Evolutionary conservation across 2,113 vertebrate genomes (phyloP).

Genomic region (Amia ocellicauda): DNA sequence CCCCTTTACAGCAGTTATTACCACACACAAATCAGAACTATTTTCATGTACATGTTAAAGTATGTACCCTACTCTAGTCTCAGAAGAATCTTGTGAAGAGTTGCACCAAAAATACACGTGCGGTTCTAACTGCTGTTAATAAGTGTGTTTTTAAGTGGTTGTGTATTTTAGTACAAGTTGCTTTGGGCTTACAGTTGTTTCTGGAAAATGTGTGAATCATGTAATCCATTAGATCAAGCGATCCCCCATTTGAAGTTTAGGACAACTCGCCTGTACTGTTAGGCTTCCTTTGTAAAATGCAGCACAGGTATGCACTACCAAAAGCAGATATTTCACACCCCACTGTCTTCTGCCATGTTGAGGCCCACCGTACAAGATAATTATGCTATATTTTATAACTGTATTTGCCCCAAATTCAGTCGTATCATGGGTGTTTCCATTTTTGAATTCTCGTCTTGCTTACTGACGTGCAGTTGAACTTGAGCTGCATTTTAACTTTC

Average conservation of each 20-base stretch:
- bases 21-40: slow-evolving; percentile 48
- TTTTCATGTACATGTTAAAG: slow-evolving; percentile 27
- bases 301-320: slow-evolving; percentile 64
- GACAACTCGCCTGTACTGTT: slow-evolving; percentile 59
- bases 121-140: slow-evolving; percentile 56
- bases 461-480: neutral
- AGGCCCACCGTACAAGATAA: no score
- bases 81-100: neutral
- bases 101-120: slow-evolving; percentile 36
- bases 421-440: no score
- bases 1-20: slow-evolving; percentile 49
- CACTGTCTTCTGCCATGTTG: no score
- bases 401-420: no score
- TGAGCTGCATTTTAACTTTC: slow-evolving; percentile 10
- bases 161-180: slow-evolving; percentile 54
- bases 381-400: no score
- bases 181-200: slow-evolving; percentile 49
- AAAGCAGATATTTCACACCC: slow-evolving; percentile 36
- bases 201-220: slow-evolving; percentile 22
- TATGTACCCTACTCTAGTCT: no score
- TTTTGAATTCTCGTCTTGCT: neutral
- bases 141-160: slow-evolving; percentile 35
- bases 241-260: slow-evolving; percentile 14
- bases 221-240: slow-evolving; percentile 13
- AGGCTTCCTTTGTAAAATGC: slow-evolving; percentile 76